Evolutionary conservation across 2,797 vertebrate species (phyloP), one percentile per base, ranked within the genome.

Genomic region (Dromococcyx pavoninus): DNA sequence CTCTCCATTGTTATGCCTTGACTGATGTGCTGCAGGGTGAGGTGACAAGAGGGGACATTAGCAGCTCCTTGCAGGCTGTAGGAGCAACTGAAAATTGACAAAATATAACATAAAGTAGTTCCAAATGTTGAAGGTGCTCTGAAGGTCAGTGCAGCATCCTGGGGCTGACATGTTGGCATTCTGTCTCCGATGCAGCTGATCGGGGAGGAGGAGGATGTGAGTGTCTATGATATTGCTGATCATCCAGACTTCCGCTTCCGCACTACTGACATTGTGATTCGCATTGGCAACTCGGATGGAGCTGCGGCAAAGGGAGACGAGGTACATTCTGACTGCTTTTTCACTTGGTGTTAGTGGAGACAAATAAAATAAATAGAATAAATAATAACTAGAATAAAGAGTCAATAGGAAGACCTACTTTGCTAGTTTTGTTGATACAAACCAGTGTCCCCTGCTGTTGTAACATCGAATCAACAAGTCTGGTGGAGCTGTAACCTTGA

Each of bases 191-290:
- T 51, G 71, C 96, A 99, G 99, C 98, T 99, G 46, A 98, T 99
- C 0, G 98, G 99, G 30, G 96, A 99, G 94, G 99, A 99, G 95
- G 99, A 99, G 43, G 99, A 99, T 2, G 99, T 99, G 88, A 99
- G 99, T 0, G 99, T 99, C 28, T 99, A 99, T 2, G 99, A 99
- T 95, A 99, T 99, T 3, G 98, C 99, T 0, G 99, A 99, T 92
- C 99, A 99, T 89, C 99, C 99, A 0, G 99, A 99, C 97, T 99
- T 99, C 18, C 99, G 99, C 88, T 99, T 99, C 96, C 99, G 99
- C 89, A 99, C 99, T 3, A 99, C 99, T 0, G 99, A 99, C 96
- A 99, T 99, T 3, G 99, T 99, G 87, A 99, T 99, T 93, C 98
- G 99, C 92, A 99, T 99, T 43, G 99, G 99, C 96, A 99, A 99